Evolutionary conservation across 1,140 invertebrate species (phyloP).

Genomic region (Brachionus rotundiformis): DNA sequence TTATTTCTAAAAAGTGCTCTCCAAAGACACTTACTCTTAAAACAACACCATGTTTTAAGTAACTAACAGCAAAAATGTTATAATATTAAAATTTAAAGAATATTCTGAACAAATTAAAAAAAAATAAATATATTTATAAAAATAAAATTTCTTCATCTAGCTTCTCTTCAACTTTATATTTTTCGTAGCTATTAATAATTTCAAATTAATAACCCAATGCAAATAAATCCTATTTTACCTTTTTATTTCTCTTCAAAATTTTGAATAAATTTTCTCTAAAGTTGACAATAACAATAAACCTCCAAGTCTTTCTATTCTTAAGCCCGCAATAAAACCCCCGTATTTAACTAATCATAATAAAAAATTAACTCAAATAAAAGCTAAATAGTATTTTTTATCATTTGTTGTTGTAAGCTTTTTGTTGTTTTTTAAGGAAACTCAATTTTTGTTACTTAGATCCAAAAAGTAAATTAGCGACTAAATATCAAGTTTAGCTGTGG

Average conservation of each 20-base stretch:
- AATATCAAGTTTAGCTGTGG: not conserved
- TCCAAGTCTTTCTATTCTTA: slow-evolving; percentile 23
- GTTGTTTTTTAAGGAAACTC: slow-evolving; percentile 20
- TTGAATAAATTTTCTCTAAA: slow-evolving; percentile 41
- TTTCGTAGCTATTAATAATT: slow-evolving; percentile 39
- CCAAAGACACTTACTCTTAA: slow-evolving; percentile 7
- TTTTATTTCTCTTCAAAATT: slow-evolving; percentile 37
- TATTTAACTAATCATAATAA: slow-evolving; percentile 37
- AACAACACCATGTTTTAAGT: not conserved
- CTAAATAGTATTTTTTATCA: slow-evolving; percentile 26
- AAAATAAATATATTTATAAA: no score
- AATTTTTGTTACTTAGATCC: slow-evolving; percentile 24
- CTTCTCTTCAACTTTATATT: slow-evolving; percentile 9
- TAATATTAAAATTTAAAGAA: not conserved
- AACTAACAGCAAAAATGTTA: slow-evolving; percentile 11
- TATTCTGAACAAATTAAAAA: no score
- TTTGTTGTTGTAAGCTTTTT: slow-evolving; percentile 28
- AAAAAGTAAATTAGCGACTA: not conserved
- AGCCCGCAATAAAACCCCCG: slow-evolving; percentile 23
- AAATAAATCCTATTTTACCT: slow-evolving; percentile 51
- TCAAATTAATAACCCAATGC: slow-evolving; percentile 48
- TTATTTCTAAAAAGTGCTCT: slow-evolving; percentile 17
- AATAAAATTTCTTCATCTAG: not conserved
- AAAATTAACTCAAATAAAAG: slow-evolving; percentile 47
- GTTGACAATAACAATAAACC: slow-evolving; percentile 46